Evolutionary conservation across 2,888 invertebrate genomes (phyloP), one percentile per base, ranked within the genome.

Genomic region (Drosophila fulvimacula): DNA sequence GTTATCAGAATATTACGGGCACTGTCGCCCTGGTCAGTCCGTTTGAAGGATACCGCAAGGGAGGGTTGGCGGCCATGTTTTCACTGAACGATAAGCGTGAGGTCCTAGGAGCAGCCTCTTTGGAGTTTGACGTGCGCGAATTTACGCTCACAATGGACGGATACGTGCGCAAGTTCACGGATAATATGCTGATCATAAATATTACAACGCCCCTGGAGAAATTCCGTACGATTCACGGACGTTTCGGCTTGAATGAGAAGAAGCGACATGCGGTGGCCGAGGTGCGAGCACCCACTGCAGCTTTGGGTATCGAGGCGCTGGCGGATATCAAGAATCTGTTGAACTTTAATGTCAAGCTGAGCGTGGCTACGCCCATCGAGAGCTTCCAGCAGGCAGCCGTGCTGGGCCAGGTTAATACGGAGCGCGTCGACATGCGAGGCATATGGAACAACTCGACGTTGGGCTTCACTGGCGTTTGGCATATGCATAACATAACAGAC

Each of bases 381-480:
- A 94, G 95, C 66, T 92, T 97, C 27, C 95, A 94, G 79, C 94
- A 95, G 85, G 93, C 95, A 0, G 93, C 96, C 62, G 49, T 96
- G 5, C 94, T 95, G 1, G 96, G 95, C 0, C 96, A 96, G 91
- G 92, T 96, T 15, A 95, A 95, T 61, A 92, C 93, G 0, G 94
- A 95, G 82, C 95, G 95, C 88, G 95, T 96, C 27, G 96, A 97
- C 86, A 95, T 96, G 90, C 93, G 96, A 61, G 93, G 96, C 24
- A 95, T 95, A 21, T 96, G 96, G 95, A 96, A 96, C 77, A 94
- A 94, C 53, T 94, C 96, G 85, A 94, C 95, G 55, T 93, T 95
- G 32, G 97, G 97, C 10, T 96, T 97, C 90, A 95, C 95, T 0
- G 97, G 96, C 44, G 95, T 96, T 44, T 96, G 96, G 95, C 95